A percentile compares a stretch with the other conserved stretches of the same genome.
Evolutionary conservation across 2,797 vertebrate species (phyloP).

Genomic region (Cynopterus sphinx): DNA sequence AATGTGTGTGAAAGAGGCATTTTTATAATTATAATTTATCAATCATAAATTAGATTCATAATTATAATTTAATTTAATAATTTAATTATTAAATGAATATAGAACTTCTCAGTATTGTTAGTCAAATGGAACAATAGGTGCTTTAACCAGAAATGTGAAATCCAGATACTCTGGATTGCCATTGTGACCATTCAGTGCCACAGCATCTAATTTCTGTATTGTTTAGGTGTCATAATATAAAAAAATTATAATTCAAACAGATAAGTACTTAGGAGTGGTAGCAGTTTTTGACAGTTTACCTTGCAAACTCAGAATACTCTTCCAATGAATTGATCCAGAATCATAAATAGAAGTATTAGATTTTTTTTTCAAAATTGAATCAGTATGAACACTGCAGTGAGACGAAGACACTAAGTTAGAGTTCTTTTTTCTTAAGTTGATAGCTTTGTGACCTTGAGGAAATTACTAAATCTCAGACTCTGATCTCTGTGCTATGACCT

Average conservation of each 20-base stretch:
- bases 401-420: neutral
- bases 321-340: neutral
- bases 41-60: neutral
- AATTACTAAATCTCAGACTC: neutral
- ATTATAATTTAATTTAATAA: too few species aligned
- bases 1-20: neutral
- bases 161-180: neutral
- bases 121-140: neutral
- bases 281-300: neutral
- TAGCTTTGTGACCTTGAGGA: neutral
- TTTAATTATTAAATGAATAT: neutral
- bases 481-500: neutral
- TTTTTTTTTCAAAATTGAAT: neutral
- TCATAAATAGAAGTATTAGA: neutral
- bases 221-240: neutral
- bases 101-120: neutral
- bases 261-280: neutral
- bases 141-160: neutral
- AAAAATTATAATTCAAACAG: neutral
- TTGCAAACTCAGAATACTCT: neutral
- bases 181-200: neutral
- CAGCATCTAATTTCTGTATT: neutral
- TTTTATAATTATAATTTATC: neutral
- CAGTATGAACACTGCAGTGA: neutral
- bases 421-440: neutral